Conservation (phyloP, 1,140 invertebrate genomes). For the Sarcophaga bullata region DNA sequence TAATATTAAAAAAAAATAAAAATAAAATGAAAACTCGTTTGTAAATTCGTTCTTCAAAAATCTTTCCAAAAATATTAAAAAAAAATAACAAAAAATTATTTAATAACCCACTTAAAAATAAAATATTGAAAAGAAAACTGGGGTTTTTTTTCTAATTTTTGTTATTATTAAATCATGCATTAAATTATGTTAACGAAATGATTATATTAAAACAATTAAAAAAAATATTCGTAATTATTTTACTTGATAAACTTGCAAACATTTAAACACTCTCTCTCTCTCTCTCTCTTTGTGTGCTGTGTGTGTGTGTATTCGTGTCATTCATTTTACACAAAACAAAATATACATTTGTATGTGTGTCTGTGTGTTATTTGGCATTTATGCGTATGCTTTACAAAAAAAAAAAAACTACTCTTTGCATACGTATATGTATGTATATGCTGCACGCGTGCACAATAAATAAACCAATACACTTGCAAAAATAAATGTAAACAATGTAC, state of each 20-base stretch:
- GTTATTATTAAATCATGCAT: slow-evolving; percentile 32
- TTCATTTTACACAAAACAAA: neutral
- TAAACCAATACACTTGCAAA: neutral
- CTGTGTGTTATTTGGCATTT: neutral
- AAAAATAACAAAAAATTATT: too few relatives aligned
- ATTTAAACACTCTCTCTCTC: neutral
- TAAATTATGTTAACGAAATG: slow-evolving; percentile 31
- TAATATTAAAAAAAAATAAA: too few relatives aligned
- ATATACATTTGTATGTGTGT: neutral
- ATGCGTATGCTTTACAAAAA: neutral
- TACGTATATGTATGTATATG: neutral
- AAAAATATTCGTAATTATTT: slow-evolving; percentile 12
- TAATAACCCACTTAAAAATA: too few relatives aligned
- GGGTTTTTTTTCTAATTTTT: too few relatives aligned
- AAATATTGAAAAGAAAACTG: too few relatives aligned
- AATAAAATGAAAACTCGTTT: too few relatives aligned
- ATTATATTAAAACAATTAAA: slow-evolving; percentile 45
- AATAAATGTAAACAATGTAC: neutral
- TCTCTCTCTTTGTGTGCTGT: neutral
- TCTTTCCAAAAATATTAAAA: too few relatives aligned
- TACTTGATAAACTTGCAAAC: neutral
- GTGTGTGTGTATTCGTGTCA: neutral
- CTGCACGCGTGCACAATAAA: neutral
- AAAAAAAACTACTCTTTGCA: neutral
- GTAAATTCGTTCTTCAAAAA: too few relatives aligned